These are phyloP conservation scores for Eutrigla gurnardus DNA, from an alignment of 2,797 vertebrate species.

Conservation along the genomic window DNA sequence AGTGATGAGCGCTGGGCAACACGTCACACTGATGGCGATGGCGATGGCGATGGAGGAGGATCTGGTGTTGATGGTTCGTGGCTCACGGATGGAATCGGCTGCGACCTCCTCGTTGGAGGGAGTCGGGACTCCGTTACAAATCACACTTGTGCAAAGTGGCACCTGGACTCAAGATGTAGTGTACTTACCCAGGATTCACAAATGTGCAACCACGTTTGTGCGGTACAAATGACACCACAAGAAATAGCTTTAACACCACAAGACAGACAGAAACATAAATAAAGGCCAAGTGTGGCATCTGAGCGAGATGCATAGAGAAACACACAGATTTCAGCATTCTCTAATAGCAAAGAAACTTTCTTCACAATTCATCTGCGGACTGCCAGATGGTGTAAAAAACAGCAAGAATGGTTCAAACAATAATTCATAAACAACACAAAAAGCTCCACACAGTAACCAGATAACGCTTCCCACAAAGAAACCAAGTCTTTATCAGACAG, in stretches of 20 bases:
- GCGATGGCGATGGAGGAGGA: slow-evolving; percentile 37
- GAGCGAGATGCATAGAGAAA: slow-evolving; percentile 18
- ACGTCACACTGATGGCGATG: slow-evolving; percentile 56
- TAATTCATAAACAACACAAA: slow-evolving; percentile 4
- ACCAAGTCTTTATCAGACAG: neutral
- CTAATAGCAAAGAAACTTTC: neutral
- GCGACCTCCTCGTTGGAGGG: slow-evolving; percentile 30
- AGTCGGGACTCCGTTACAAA: slow-evolving; percentile 34
- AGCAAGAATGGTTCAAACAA: slow-evolving; percentile 10
- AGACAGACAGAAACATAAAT: slow-evolving; percentile 21
- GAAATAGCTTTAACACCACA: slow-evolving; percentile 15
- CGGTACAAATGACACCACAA: slow-evolving; percentile 24
- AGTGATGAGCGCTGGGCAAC: slow-evolving; percentile 34
- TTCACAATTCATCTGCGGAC: neutral
- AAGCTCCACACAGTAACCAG: slow-evolving; percentile 7
- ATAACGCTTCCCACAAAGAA: neutral
- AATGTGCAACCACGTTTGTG: slow-evolving; percentile 43
- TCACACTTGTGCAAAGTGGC: slow-evolving; percentile 28
- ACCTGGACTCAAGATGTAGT: slow-evolving; percentile 18
- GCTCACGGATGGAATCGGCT: slow-evolving; percentile 53
- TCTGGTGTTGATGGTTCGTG: slow-evolving; percentile 53
- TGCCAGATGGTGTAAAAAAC: neutral
- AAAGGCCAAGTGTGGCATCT: slow-evolving; percentile 1
- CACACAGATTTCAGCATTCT: neutral
- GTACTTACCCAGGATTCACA: slow-evolving; percentile 71